Base-by-base conservation (phyloP, 2,888 invertebrate species). In the Dynastes maya region DNA sequence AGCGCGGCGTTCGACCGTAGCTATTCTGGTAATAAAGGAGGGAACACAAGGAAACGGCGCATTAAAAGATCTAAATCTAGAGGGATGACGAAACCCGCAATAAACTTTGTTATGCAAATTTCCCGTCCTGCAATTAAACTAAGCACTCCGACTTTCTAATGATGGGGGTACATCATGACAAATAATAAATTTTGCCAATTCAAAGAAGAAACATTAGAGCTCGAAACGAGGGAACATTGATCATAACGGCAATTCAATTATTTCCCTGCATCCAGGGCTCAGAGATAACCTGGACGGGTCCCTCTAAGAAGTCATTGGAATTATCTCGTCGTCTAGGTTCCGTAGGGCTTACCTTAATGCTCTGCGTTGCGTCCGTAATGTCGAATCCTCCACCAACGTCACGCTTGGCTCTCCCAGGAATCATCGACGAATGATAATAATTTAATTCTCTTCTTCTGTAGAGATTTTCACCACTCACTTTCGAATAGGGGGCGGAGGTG, bases 161-260 rank as follows among this genome's bases (percentile, higher is more conserved):
- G 32, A 37, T 37, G 32, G 32, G 2, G 11, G 22, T 13, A 8
- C 68, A 51, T 22, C 53, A 29, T 70, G 51, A 27, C 27, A 32
- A 64, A 64, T 32, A 70, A 49, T 70, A 53, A 70, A 49, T 53
- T 53, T 53, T 29, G 70, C 51, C 70, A 53, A 53, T 70, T 29
- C 70, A 29, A 29, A 53, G 29, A 32, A 70, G 51, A 27, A 13
- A 29, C 32, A 27, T 16, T 6, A 1, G 5, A 16, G 13, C 5
- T 27, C 3, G 29, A 51, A 51, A 29, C 16, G 29, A 29, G 5
- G 27, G 8, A 32, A 29, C 70, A 70, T 70, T 51, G 51, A 70
- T 70, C 70, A 70, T 70, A 70, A 53, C 70, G 70, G 4, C 29
- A 53, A 70, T 32, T 70, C 70, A 70, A 70, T 53, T 70, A 70